Conservation (phyloP, 2,113 vertebrate genomes). For the Fukomys damarensis region DNA sequence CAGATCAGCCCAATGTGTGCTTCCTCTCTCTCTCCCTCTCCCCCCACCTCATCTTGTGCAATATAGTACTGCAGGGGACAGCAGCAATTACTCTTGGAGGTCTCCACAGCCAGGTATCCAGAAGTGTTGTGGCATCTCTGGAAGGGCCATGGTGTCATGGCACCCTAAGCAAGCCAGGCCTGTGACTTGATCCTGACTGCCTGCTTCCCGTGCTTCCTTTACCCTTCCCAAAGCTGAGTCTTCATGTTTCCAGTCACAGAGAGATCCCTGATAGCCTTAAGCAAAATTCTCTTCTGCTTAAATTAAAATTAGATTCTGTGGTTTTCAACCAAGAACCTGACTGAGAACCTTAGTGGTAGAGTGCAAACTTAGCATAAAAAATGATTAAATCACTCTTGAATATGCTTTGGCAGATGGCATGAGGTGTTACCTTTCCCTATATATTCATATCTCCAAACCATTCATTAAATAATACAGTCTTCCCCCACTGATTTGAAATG, state of each 20-base stretch:
- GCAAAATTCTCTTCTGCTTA: slow-evolving; percentile 43
- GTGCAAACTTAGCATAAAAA: background rate
- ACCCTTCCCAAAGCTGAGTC: background rate
- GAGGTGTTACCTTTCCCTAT: background rate
- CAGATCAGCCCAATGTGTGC: background rate
- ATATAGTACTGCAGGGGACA: background rate
- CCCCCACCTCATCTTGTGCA: background rate
- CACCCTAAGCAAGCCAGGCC: slow-evolving; percentile 1
- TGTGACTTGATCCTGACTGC: background rate
- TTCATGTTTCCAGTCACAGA: background rate
- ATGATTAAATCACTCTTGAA: background rate
- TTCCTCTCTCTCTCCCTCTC: background rate
- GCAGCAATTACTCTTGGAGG: slow-evolving; percentile 21
- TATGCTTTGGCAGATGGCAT: slow-evolving; percentile 20
- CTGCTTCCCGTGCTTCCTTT: slow-evolving; percentile 19
- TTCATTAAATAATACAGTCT: slow-evolving; percentile 40
- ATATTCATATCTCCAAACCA: slow-evolving; percentile 37
- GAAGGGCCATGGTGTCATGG: background rate
- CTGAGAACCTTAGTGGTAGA: background rate
- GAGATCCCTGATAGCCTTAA: background rate
- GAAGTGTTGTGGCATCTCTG: background rate
- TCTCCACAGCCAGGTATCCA: background rate
- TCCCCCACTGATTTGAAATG: slow-evolving; percentile 19
- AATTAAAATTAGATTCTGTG: background rate
- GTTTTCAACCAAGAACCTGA: slow-evolving; percentile 52